Percentiles rank a stretch among this genome's conserved stretches.
Conservation (phyloP, 2,888 invertebrate species). For the Congeria kusceri region DNA sequence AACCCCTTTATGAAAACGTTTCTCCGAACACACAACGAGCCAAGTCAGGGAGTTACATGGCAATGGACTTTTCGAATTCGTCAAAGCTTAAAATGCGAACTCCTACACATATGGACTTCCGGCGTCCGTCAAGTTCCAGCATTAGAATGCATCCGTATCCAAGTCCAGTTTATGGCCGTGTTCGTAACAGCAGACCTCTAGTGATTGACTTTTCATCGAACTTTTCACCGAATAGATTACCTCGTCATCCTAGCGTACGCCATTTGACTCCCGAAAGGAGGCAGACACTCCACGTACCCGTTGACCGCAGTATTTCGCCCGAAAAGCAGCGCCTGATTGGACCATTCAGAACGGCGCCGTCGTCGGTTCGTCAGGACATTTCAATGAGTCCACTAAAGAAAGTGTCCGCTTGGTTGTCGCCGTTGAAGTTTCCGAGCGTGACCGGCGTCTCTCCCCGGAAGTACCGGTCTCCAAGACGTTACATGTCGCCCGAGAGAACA, state of each 20-base stretch:
- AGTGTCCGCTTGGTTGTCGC: neutral
- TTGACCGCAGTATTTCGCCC: too few species aligned
- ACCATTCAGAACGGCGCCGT: too few species aligned
- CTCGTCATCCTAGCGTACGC: too few species aligned
- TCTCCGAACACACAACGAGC: slow-evolving; percentile 5
- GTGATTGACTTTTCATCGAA: neutral
- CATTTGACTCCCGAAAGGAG: too few species aligned
- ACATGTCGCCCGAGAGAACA: slow-evolving; percentile 29
- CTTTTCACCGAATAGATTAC: too few species aligned
- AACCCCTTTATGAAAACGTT: slow-evolving; percentile 29
- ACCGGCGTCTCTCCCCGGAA: slow-evolving; percentile 15
- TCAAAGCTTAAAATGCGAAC: neutral
- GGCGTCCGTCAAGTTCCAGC: neutral
- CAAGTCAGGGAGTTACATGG: slow-evolving; percentile 39
- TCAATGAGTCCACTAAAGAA: too few species aligned
- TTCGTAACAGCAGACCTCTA: neutral
- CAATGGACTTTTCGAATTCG: slow-evolving; percentile 42
- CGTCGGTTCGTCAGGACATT: too few species aligned
- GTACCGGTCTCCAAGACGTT: slow-evolving; percentile 16
- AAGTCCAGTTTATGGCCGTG: neutral
- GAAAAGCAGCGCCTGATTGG: too few species aligned
- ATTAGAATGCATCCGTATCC: neutral
- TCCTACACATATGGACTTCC: neutral
- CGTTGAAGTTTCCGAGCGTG: neutral
- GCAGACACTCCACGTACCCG: too few species aligned